Evolutionary conservation across 2,888 invertebrate species (phyloP).

Genomic region (Eurytoma adleriae): DNA sequence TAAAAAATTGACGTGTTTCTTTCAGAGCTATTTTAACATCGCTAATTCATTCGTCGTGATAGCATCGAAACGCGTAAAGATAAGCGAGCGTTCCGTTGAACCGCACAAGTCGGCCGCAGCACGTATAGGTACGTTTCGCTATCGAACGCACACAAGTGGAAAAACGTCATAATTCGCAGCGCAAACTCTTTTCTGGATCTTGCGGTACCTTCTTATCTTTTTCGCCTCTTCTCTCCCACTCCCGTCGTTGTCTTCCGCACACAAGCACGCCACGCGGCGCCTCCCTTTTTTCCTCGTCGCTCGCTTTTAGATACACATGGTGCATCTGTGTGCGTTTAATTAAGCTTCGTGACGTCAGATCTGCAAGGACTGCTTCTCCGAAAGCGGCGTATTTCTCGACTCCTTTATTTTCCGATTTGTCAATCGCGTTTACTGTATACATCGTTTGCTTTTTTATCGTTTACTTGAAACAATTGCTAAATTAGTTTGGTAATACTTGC

Average conservation of each 20-base stretch:
- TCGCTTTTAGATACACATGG: neutral
- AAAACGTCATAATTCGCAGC: neutral
- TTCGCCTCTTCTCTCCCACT: neutral
- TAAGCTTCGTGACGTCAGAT: constrained; percentile 20
- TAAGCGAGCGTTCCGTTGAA: too few species aligned
- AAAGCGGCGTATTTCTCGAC: neutral
- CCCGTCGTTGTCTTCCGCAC: neutral
- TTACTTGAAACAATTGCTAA: neutral
- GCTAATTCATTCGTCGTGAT: too few species aligned
- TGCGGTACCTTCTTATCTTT: constrained; percentile 19
- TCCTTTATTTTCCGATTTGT: neutral
- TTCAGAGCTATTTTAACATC: too few species aligned
- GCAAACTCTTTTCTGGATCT: constrained; percentile 1
- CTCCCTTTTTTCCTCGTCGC: neutral
- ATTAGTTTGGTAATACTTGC: neutral
- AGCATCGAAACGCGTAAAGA: too few species aligned
- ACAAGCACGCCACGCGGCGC: too few species aligned
- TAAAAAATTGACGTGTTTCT: too few species aligned
- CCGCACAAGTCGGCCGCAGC: too few species aligned
- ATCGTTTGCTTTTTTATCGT: neutral
- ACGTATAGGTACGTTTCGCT: too few species aligned
- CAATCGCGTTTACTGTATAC: neutral
- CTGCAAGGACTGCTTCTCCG: neutral
- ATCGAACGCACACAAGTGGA: constrained; percentile 2
- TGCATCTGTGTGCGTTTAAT: constrained; percentile 16